Evolutionary conservation across 2,113 vertebrate species (phyloP).

Genomic region (Aptenodytes patagonicus): DNA sequence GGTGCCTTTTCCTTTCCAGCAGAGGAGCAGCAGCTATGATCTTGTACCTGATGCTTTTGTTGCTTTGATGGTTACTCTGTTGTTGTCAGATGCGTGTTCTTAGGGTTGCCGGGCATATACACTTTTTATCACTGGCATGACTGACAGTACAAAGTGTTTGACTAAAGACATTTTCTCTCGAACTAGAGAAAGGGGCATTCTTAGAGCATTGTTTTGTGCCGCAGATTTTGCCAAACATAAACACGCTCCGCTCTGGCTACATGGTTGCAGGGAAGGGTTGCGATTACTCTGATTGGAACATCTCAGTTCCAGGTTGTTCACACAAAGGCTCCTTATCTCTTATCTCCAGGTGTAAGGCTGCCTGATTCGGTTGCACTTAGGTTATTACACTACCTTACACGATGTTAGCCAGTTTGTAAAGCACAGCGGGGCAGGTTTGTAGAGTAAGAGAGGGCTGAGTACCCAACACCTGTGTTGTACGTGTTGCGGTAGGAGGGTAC

Average conservation of each 20-base stretch:
- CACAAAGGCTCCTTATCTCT: neutral
- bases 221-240: neutral
- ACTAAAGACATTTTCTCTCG: neutral
- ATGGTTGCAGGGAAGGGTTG: neutral
- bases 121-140: neutral
- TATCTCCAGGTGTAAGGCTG: neutral
- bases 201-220: neutral
- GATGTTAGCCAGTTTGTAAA: fast-evolving
- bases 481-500: neutral
- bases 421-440: neutral
- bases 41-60: neutral
- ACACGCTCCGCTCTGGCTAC: fast-evolving
- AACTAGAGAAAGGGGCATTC: neutral
- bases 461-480: neutral
- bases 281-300: neutral
- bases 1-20: neutral
- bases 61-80: neutral
- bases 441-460: neutral
- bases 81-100: neutral
- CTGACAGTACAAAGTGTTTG: neutral
- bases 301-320: neutral
- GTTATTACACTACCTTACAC: too few species aligned
- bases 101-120: neutral
- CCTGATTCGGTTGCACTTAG: neutral
- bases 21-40: neutral